Conservation (phyloP, 2,888 invertebrate species). For the Andrena camellia region DNA sequence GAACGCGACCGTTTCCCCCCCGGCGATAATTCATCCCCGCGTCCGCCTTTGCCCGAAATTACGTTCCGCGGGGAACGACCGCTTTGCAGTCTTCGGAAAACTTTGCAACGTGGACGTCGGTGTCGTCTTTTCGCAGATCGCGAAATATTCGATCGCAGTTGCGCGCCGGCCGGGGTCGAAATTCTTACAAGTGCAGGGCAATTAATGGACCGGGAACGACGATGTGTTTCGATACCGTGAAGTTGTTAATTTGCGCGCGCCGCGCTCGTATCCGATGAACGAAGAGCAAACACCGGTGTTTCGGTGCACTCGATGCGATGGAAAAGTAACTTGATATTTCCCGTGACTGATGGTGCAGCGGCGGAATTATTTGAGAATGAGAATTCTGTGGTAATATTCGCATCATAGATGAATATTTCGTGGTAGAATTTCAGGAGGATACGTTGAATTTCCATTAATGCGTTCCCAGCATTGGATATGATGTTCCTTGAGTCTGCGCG, state of each 20-base stretch:
- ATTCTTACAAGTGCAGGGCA: slow-evolving; percentile 45
- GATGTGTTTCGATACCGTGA: slow-evolving; percentile 19
- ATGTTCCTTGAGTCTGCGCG: too few species aligned
- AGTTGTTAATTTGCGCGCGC: slow-evolving; percentile 28
- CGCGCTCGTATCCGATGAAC: not conserved
- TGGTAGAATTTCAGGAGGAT: too few species aligned
- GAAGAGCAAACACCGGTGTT: not conserved
- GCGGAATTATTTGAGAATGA: not conserved
- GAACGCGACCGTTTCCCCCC: slow-evolving; percentile 61
- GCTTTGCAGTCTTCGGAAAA: not conserved
- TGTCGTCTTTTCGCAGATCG: slow-evolving; percentile 13
- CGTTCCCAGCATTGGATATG: too few species aligned
- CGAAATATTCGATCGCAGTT: slow-evolving; percentile 1
- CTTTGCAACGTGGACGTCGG: not conserved
- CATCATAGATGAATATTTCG: not conserved
- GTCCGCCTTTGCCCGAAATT: slow-evolving; percentile 5
- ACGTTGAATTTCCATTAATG: too few species aligned
- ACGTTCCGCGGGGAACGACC: not conserved
- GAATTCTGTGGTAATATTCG: not conserved
- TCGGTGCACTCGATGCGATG: not conserved
- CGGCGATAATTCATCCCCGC: slow-evolving; percentile 72
- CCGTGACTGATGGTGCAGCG: not conserved
- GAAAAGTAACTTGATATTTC: slow-evolving; percentile 29
- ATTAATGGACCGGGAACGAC: slow-evolving; percentile 34
- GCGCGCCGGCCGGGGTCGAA: slow-evolving; percentile 12